Conservation (phyloP, 2,888 invertebrate genomes). For the Patella pellucida region DNA sequence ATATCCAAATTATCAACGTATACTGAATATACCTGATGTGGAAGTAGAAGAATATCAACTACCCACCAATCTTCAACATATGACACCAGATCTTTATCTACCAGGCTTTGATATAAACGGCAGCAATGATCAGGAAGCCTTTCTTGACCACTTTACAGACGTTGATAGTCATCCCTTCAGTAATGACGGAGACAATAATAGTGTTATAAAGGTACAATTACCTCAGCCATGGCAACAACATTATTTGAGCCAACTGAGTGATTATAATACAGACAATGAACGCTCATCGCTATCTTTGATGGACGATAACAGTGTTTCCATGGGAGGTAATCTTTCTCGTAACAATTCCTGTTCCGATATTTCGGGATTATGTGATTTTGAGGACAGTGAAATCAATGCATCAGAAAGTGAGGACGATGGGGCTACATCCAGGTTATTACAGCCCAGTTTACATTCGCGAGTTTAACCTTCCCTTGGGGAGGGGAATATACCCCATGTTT, state of each 20-base stretch:
- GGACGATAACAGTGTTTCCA: constrained; percentile 80
- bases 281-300: constrained; percentile 74
- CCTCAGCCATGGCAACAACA: constrained; percentile 18
- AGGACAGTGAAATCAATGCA: constrained; percentile 74
- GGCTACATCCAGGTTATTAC: constrained; percentile 44
- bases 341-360: constrained; percentile 86
- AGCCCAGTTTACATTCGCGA: constrained; percentile 28
- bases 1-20: constrained; percentile 72
- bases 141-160: constrained; percentile 33
- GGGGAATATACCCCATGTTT: too few species aligned
- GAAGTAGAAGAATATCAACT: constrained; percentile 56
- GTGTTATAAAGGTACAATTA: constrained; percentile 51
- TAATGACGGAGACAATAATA: constrained; percentile 56
- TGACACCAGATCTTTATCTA: constrained; percentile 88
- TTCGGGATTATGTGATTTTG: constrained; percentile 92
- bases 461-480: constrained; percentile 19
- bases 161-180: constrained; percentile 39
- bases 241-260: constrained; percentile 35
- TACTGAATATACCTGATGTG: constrained; percentile 62
- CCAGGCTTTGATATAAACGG: constrained; percentile 73
- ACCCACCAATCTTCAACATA: constrained; percentile 78
- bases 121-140: constrained; percentile 36
- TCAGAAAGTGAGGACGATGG: constrained; percentile 65
- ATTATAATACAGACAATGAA: constrained; percentile 75
- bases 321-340: constrained; percentile 75